Evolutionary conservation across 2,113 vertebrate species (phyloP), one percentile per base, ranked within the genome.

Genomic region (Eubucco bourcierii): DNA sequence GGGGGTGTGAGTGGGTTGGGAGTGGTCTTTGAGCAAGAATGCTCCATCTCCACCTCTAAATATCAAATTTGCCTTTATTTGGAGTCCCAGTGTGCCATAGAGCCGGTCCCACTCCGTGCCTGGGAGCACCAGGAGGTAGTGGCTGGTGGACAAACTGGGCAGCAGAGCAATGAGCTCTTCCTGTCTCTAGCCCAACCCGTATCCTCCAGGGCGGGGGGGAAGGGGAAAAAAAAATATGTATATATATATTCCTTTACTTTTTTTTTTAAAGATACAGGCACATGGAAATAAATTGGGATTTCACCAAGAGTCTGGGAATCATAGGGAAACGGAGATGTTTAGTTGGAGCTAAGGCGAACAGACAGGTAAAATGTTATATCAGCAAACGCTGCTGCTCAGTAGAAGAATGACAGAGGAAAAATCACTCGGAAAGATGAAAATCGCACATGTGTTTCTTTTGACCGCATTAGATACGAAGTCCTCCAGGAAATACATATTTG

Each of bases 401-500:
- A 59, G 65, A 58, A 70, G 65, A 61, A 4, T 14, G n/a, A 4
- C 27, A 50, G 39, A 68, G 53, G 60, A 44, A 4, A 85, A 91
- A 80, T 74, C 52, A 37, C 72, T 92, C 78, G 84, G 91, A 92
- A 90, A 92, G 73, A 90, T 77, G 76, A 92, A 95, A 95, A 94
- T 94, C 70, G 19, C 93, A 91, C 80, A 90, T 94, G 91, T 91
- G 95, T 91, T 93, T 90, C 95, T 95, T 94, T 90, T 88, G 94
- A 96, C 91, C 94, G 91, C 70, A 46, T 94, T 78, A 94, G 79
- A 91, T 91, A 84, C 4, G 8, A 94, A 91, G 82, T 92, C 90
- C 90, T 95, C 80, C 96, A 96, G 95, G 96, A 96, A 96, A 96
- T 91, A 91, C 90, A 92, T 96, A 92, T 96, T 93, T 91, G 93